Percentiles rank a stretch among this genome's conserved stretches.
phyloP scores from a whole-genome alignment of 1,140 invertebrate species.

The Drosophila auraria region DNA sequence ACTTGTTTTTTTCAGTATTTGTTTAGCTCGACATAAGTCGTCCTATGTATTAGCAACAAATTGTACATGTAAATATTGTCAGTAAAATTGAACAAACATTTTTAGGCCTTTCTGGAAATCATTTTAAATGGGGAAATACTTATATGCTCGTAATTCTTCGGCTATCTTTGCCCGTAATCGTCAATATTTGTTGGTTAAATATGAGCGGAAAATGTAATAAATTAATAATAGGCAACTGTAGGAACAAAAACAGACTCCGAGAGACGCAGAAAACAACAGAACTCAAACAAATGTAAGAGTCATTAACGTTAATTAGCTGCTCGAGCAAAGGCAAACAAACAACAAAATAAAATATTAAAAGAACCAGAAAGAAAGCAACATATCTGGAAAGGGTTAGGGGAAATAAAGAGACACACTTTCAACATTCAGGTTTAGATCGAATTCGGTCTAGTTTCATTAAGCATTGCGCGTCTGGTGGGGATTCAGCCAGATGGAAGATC shows the following conservation, averaged over 20 bases:
- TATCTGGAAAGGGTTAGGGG: background rate
- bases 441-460: conserved; percentile 7
- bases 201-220: conserved; percentile 31
- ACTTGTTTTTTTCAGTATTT: conserved; percentile 7
- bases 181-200: conserved; percentile 57
- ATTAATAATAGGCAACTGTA: conserved; percentile 19
- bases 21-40: background rate
- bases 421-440: conserved; percentile 7
- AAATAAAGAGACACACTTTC: background rate
- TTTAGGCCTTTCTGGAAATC: conserved; percentile 4
- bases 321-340: conserved; percentile 37
- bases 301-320: conserved; percentile 62
- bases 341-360: background rate
- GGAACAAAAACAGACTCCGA: conserved; percentile 26
- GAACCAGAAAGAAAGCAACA: background rate
- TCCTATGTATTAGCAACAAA: background rate
- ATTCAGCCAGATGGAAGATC: conserved; percentile 7
- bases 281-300: conserved; percentile 45
- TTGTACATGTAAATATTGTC: conserved; percentile 13
- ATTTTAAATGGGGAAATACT: conserved; percentile 9
- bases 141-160: background rate
- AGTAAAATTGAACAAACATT: conserved; percentile 10
- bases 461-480: conserved; percentile 8
- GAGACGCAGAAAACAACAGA: conserved; percentile 17
- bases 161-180: conserved; percentile 14